Base-by-base conservation (phyloP, 2,797 vertebrate species). In the Sternarchorhynchus goeldii region DNA sequence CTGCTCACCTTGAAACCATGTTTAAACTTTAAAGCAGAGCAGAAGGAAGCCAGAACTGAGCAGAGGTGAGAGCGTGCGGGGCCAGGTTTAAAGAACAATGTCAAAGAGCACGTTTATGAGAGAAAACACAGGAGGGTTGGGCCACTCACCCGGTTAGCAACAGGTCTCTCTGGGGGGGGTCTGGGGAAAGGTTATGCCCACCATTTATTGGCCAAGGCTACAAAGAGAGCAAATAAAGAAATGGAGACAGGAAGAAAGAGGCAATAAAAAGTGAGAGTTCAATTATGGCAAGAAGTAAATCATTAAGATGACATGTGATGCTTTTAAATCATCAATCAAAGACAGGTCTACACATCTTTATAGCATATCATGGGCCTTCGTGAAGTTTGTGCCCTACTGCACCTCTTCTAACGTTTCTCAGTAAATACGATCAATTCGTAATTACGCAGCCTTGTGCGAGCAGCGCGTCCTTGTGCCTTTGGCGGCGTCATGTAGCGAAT, bases 161-260 rank as follows among this genome's bases (percentile, higher is more conserved):
- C 87, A 99, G 88, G 90, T 99, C 98, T 88, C 98, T 95, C 91
- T 97, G 97, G 0, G 96, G 95, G 65, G 97, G 95, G 79, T 96
- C 93, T 1, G 95, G 93, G 81, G 94, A 94, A 66, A 96, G 87
- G 86, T 93, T 98, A 85, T 92, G 92, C 45, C 98, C 98, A 78
- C 98, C 98, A 6, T 94, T 94, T 59, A 99, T 93, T 0, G 97
- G 98, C 98, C 98, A 99, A 0, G 92, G 92, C 98, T 99, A 83
- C 62, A 81, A 60, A 63, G 68, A 86, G 45, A 83, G 25, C 69
- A 83, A 75, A 82, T 36, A 85, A 58, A 55, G 21, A 4, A 56
- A 39, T 34, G 14, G 53, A 45, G 3, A 67, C 59, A 32, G 5
- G 32, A 21, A 73, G 1, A 59, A 79, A 2, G 2, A 69, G 21